Evolutionary conservation across 2,113 vertebrate genomes (phyloP), one percentile per base, ranked within the genome.

Genomic region (Spermophilus dauricus): DNA sequence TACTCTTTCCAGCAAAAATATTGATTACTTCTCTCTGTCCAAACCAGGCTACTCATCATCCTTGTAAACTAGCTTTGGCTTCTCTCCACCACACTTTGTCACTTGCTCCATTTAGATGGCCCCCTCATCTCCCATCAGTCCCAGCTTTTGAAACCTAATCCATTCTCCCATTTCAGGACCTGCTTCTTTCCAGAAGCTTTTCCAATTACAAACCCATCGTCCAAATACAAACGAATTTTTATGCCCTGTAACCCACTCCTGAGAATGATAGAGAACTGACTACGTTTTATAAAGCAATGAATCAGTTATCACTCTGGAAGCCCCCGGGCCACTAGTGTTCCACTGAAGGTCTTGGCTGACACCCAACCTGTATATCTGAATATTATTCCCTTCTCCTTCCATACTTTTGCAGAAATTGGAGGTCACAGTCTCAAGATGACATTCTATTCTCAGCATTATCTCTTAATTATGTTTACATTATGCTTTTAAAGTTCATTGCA

Each of bases 401-500:
- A 13, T 4, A 45, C 14, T 65, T 87, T 61, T 45, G 4, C 11
- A 77, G 56, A n/a, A 75, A 16, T 34, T 90, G 42, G 37, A 78
- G 65, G 67, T 89, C 89, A 70, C 96, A 88, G 82, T 88, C 76
- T 91, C 80, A 93, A 73, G 42, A 48, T 73, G 92, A 20, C 51
- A 58, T 84, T 94, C 42, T 76, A 4, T 70, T 80, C 37, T 81
- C n/a, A 73, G 45, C 24, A n/a, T 97, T 91, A 26, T 83, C 34
- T 91, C 81, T 92, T 92, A 95, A 96, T 93, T 91, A 81, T 93
- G 73, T 94, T 96, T 94, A 84, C 17, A 34, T 76, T 72, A 45
- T 37, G 45, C 86, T 94, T 95, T 93, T 83, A 88, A 96, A 89
- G 42, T 96, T 75, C 83, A 42, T 17, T 63, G 5, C 42, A 12